These are phyloP conservation scores for Tiliqua scincoides DNA, from an alignment of 2,113 vertebrate genomes.

Conservation along the genomic window DNA sequence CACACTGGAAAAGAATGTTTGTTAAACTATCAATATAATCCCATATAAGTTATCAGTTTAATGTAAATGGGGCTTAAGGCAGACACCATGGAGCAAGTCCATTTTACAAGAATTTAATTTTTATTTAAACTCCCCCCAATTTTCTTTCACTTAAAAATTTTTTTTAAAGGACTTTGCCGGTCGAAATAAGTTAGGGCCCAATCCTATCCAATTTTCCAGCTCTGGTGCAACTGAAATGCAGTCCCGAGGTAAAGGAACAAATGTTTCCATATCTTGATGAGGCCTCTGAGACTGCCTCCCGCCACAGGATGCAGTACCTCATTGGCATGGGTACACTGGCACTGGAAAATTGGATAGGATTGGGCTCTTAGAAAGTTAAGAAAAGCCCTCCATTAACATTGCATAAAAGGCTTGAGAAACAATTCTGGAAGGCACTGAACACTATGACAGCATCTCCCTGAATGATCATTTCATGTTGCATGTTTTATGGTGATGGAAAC, in stretches of 20 bases:
- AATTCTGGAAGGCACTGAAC: background rate
- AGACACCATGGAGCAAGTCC: background rate
- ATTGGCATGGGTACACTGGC: too few relatives aligned
- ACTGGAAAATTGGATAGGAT: too few relatives aligned
- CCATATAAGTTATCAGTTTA: background rate
- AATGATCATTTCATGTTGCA: background rate
- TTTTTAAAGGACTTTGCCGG: too few relatives aligned
- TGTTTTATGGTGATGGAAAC: slow-evolving; percentile 60
- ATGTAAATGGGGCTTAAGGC: background rate
- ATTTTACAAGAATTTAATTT: background rate
- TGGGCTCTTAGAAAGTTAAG: slow-evolving; percentile 15
- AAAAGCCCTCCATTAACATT: background rate
- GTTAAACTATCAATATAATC: background rate
- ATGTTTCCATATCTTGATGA: too few relatives aligned
- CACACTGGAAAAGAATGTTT: background rate
- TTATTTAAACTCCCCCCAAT: too few relatives aligned
- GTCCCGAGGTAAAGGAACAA: too few relatives aligned
- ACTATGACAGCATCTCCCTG: background rate
- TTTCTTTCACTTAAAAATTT: background rate
- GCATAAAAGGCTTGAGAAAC: background rate
- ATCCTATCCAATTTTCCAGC: too few relatives aligned
- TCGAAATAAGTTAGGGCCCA: too few relatives aligned
- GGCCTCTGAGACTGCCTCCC: too few relatives aligned
- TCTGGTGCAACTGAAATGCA: too few relatives aligned
- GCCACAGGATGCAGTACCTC: too few relatives aligned